Evolutionary conservation across 1,140 invertebrate genomes (phyloP).

Genomic region (Parasteatoda tepidariorum): DNA sequence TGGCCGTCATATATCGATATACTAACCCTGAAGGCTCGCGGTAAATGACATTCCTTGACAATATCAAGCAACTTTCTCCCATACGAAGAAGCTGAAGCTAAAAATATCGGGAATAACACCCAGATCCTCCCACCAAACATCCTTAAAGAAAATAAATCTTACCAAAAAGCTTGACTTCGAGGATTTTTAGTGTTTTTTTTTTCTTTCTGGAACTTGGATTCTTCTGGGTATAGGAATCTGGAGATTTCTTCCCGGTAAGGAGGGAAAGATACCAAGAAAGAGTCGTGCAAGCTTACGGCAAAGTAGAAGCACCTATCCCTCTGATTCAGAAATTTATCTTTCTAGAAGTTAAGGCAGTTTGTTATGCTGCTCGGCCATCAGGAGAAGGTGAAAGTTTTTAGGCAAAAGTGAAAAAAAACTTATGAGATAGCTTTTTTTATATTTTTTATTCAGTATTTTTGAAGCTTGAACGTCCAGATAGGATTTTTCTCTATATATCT

Average conservation of each 20-base stretch:
- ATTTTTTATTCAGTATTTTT: neutral
- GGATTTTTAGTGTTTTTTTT: constrained; percentile 17
- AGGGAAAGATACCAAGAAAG: constrained; percentile 48
- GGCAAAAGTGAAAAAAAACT: constrained; percentile 6
- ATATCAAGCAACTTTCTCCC: constrained; percentile 35
- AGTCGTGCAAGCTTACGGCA: constrained; percentile 20
- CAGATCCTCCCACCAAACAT: constrained; percentile 43
- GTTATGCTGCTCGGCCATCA: constrained; percentile 31
- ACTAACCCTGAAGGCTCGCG: constrained; percentile 18
- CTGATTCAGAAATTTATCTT: constrained; percentile 51
- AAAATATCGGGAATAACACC: constrained; percentile 55
- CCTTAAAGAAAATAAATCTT: constrained; percentile 57
- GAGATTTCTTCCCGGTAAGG: constrained; percentile 14
- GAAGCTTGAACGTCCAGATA: neutral
- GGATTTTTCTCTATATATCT: too few relatives aligned
- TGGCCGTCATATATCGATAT: constrained; percentile 3
- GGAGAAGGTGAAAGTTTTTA: neutral
- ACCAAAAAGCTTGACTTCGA: constrained; percentile 50
- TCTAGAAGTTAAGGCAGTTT: constrained; percentile 43
- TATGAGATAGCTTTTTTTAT: neutral
- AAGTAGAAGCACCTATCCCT: constrained; percentile 14
- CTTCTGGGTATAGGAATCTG: constrained; percentile 41
- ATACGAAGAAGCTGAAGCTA: constrained; percentile 30
- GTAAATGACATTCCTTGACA: constrained; percentile 56
- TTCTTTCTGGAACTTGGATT: constrained; percentile 11